Evolutionary conservation across 2,797 vertebrate species (phyloP).

Genomic region (Lates japonicus): DNA sequence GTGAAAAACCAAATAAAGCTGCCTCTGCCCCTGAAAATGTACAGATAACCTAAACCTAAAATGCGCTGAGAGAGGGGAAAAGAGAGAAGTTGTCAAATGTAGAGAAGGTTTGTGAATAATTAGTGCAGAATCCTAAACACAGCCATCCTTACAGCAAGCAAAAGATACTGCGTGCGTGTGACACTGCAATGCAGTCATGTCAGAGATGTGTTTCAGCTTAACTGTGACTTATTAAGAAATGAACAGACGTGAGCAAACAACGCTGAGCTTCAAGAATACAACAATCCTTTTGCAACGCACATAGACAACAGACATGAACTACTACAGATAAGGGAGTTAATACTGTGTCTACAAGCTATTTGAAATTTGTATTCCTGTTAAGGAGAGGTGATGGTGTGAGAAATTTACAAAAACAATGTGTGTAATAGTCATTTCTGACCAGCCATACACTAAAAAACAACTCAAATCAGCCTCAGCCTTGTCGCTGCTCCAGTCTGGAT

Average conservation of each 20-base stretch:
- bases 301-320: neutral
- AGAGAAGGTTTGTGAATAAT: conserved; percentile 20
- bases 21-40: conserved; percentile 73
- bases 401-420: neutral
- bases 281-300: neutral
- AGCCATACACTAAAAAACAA: neutral
- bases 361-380: neutral
- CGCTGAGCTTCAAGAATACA: neutral
- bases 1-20: conserved; percentile 91
- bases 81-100: conserved; percentile 50
- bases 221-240: conserved; percentile 30
- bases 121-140: conserved; percentile 12
- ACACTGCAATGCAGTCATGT: conserved; percentile 23
- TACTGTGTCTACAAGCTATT: neutral
- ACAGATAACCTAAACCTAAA: conserved; percentile 69
- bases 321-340: neutral
- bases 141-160: neutral
- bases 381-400: neutral
- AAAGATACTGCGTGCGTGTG: conserved; percentile 46
- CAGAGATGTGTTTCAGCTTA: conserved; percentile 40
- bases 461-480: neutral
- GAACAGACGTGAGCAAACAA: conserved; percentile 25
- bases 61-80: conserved; percentile 52
- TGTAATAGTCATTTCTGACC: neutral
- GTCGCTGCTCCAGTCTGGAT: conserved; percentile 19